phyloP scores from a whole-genome alignment of 2,888 invertebrate species.

The Linnaemya tessellans region DNA sequence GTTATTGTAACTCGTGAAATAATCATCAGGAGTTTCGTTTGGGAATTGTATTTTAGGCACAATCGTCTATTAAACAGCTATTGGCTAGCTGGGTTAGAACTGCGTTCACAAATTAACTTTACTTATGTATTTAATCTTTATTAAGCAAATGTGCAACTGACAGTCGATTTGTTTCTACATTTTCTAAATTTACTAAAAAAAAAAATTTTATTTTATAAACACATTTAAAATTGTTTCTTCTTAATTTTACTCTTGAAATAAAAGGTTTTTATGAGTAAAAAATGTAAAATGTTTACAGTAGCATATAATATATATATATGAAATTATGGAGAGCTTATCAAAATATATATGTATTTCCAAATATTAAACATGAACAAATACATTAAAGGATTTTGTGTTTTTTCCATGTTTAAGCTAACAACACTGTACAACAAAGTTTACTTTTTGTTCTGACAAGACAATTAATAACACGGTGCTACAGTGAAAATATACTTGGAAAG shows the following conservation, averaged over 20 bases:
- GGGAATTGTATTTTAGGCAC: no score
- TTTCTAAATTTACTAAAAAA: not conserved
- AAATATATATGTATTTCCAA: not conserved
- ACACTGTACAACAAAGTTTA: no score
- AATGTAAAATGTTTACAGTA: not conserved
- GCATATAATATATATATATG: not conserved
- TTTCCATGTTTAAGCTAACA: not conserved
- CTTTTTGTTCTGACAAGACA: no score
- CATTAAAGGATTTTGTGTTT: not conserved
- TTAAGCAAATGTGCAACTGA: not conserved
- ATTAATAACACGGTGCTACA: no score
- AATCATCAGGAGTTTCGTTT: no score
- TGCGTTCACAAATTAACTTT: not conserved
- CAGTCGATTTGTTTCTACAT: not conserved
- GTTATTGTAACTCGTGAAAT: no score
- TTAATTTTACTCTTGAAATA: not conserved
- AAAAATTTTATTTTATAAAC: not conserved
- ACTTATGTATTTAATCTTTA: slow-evolving; percentile 1
- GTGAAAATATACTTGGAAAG: no score
- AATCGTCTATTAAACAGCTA: no score
- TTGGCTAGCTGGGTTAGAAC: no score
- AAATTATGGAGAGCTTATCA: not conserved
- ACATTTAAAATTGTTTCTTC: not conserved
- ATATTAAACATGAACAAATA: not conserved
- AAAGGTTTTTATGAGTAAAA: not conserved